Conservation (phyloP, 2,113 vertebrate genomes). For the Brienomyrus longianalis region DNA sequence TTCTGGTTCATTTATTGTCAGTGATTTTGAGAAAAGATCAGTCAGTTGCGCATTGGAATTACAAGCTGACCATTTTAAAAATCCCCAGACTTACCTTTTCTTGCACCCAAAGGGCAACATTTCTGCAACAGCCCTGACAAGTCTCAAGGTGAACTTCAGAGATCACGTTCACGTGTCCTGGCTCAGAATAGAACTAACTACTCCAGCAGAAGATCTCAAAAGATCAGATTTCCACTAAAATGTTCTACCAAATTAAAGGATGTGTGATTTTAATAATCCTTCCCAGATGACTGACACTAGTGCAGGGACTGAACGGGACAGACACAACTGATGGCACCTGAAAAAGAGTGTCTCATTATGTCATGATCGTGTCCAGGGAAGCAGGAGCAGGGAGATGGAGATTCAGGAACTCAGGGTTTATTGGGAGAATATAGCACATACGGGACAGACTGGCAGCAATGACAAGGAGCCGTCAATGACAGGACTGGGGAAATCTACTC, state of each 20-base stretch:
- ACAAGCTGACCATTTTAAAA: not conserved
- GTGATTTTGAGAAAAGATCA: not conserved
- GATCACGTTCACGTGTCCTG: not conserved
- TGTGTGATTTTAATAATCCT: not conserved
- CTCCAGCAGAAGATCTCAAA: not conserved
- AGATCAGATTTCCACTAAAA: not conserved
- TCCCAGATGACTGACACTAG: not conserved
- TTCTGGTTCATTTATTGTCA: not conserved
- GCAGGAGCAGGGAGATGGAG: too few species aligned
- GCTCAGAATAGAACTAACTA: not conserved
- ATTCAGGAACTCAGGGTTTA: too few species aligned
- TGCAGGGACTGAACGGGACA: not conserved
- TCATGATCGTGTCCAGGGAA: too few species aligned
- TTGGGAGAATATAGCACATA: too few species aligned
- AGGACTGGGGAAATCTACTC: too few species aligned
- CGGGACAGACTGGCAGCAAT: too few species aligned
- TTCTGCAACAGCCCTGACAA: not conserved
- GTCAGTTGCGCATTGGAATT: not conserved
- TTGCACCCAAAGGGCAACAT: not conserved
- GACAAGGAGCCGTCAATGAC: too few species aligned
- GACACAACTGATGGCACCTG: not conserved
- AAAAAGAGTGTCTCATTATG: not conserved
- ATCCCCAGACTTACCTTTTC: not conserved
- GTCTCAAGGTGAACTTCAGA: not conserved
- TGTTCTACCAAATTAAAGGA: not conserved